Conservation (phyloP, 2,888 invertebrate genomes). For the Ametastegia equiseti region DNA sequence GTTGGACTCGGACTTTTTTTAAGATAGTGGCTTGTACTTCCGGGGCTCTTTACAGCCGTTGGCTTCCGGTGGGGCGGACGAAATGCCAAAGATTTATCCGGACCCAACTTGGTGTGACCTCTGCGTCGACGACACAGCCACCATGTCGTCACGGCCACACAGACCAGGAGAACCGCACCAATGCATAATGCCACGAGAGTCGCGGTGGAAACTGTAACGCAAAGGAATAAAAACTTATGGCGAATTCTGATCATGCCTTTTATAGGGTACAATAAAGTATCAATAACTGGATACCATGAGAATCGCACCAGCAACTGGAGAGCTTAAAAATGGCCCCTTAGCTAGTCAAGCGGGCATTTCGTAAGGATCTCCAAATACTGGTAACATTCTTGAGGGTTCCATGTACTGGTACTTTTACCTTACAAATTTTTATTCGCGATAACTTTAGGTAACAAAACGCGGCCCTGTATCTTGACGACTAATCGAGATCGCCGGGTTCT, state of each 20-base stretch:
- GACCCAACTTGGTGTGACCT: constrained; percentile 77
- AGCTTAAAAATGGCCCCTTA: no score
- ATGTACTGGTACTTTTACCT: no score
- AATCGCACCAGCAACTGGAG: no score
- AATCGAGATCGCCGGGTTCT: background rate
- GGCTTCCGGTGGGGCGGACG: constrained; percentile 84
- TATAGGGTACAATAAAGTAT: no score
- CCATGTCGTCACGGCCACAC: constrained; percentile 81
- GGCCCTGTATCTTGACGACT: background rate
- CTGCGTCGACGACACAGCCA: constrained; percentile 82
- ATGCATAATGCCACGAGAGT: constrained; percentile 82
- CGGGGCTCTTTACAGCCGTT: constrained; percentile 91
- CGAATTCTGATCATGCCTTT: background rate
- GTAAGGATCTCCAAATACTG: no score
- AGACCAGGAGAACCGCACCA: constrained; percentile 80
- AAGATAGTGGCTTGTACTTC: constrained; percentile 89
- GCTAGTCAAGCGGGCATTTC: no score
- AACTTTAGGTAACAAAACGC: background rate
- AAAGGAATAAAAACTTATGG: constrained; percentile 65
- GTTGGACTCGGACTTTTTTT: constrained; percentile 97
- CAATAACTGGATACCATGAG: no score
- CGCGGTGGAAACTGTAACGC: constrained; percentile 77
- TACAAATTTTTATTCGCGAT: background rate
- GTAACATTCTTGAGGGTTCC: no score
- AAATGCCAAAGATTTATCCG: constrained; percentile 82